A percentile compares a stretch with the other conserved stretches of the same genome.
Evolutionary conservation across 1,140 invertebrate genomes (phyloP).

Genomic region (Formica exsecta): DNA sequence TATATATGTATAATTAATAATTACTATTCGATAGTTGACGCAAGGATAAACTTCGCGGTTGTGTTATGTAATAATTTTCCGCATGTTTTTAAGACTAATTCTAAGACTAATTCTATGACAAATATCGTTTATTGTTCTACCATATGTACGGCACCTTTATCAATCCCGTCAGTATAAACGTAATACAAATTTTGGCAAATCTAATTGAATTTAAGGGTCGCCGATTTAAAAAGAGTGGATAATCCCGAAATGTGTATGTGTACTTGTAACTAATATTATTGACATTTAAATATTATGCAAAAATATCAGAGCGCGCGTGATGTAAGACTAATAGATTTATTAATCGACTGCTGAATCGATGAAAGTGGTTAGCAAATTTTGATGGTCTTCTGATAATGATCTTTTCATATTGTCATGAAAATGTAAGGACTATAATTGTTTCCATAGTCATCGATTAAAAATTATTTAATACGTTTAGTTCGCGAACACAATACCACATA

Average conservation of each 20-base stretch:
- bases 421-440: neutral
- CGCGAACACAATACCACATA: neutral
- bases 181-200: neutral
- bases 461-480: neutral
- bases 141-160: neutral
- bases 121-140: neutral
- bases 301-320: slow-evolving; percentile 14
- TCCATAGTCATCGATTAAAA: neutral
- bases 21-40: neutral
- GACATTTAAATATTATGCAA: slow-evolving; percentile 41
- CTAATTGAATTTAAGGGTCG: slow-evolving; percentile 12
- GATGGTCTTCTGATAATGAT: neutral
- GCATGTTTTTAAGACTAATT: neutral
- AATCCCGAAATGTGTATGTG: neutral
- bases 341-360: neutral
- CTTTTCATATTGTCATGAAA: neutral
- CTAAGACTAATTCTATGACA: neutral
- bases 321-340: slow-evolving; percentile 55
- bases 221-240: slow-evolving; percentile 11
- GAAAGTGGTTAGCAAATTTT: slow-evolving; percentile 38
- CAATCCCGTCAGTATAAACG: neutral
- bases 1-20: neutral
- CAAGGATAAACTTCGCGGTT: neutral
- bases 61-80: neutral
- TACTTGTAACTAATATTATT: slow-evolving; percentile 31